These are phyloP conservation scores for Actinostola sp. DNA, from an alignment of 92 coral and sea anemone genomes.

Conservation along the genomic window DNA sequence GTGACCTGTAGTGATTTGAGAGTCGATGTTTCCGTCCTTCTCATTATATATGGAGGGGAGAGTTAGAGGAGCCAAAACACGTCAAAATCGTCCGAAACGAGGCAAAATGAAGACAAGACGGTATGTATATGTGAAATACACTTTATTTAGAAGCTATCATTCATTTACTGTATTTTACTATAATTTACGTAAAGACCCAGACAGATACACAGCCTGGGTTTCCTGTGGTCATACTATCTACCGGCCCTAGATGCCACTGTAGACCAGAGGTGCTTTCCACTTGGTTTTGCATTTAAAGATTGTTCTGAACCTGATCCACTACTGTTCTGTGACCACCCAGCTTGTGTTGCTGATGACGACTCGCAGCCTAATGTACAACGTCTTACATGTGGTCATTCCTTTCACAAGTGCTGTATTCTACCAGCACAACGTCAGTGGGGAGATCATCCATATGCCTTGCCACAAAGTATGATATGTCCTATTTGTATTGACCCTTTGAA, in stretches of 20 bases:
- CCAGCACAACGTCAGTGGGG: neutral
- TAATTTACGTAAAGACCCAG: too few species aligned
- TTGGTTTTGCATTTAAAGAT: conserved; percentile 14
- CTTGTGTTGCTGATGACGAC: neutral
- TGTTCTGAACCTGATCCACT: neutral
- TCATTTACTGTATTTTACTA: too few species aligned
- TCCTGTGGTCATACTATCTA: too few species aligned
- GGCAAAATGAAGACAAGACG: too few species aligned
- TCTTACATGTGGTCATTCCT: conserved; percentile 31
- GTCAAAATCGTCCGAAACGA: too few species aligned
- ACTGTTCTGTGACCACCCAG: conserved; percentile 9
- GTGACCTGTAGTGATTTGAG: too few species aligned
- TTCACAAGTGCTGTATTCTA: conserved; percentile 8
- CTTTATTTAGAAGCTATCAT: too few species aligned
- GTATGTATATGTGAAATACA: too few species aligned
- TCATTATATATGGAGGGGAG: too few species aligned
- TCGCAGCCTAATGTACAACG: conserved; percentile 12
- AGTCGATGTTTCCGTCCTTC: too few species aligned
- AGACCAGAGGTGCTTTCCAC: conserved; percentile 30
- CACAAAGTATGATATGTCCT: neutral
- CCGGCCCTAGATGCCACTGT: conserved; percentile 38
- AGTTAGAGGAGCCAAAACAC: too few species aligned
- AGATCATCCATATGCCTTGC: conserved; percentile 1
- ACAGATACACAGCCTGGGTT: too few species aligned
- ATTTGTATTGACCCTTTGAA: conserved; percentile 16